phyloP scores from a whole-genome alignment of 2,888 invertebrate genomes.

The Lacanobia oleracea region DNA sequence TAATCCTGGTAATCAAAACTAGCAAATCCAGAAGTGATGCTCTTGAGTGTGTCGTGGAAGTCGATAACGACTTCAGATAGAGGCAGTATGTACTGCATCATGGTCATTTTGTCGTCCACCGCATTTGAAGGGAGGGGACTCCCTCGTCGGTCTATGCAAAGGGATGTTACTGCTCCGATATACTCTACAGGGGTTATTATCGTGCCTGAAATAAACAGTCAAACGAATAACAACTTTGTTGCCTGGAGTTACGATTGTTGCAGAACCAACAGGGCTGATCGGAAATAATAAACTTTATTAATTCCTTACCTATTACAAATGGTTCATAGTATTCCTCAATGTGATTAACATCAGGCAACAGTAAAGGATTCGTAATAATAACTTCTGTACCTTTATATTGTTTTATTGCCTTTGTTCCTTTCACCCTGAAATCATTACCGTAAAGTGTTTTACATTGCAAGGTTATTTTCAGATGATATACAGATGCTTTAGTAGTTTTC shows the following conservation, averaged over 20 bases:
- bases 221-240: slow-evolving; percentile 2
- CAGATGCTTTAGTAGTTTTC: too few species aligned
- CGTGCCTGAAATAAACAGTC: slow-evolving; percentile 90
- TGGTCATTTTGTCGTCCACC: slow-evolving; percentile 95
- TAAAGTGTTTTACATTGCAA: neutral
- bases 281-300: too few species aligned
- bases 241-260: neutral
- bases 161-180: slow-evolving; percentile 92
- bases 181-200: slow-evolving; percentile 96
- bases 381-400: slow-evolving; percentile 91
- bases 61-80: slow-evolving; percentile 98
- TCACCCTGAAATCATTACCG: slow-evolving; percentile 90
- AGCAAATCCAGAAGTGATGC: slow-evolving; percentile 97
- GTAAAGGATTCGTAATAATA: slow-evolving; percentile 94
- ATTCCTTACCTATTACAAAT: slow-evolving; percentile 92
- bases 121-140: slow-evolving; percentile 92
- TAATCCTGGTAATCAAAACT: slow-evolving; percentile 98
- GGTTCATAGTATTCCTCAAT: slow-evolving; percentile 96
- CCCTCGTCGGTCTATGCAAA: slow-evolving; percentile 94
- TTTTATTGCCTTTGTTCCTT: slow-evolving; percentile 93
- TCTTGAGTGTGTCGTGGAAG: slow-evolving; percentile 98
- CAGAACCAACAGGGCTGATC: neutral
- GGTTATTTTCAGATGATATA: neutral
- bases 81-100: slow-evolving; percentile 96
- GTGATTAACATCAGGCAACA: slow-evolving; percentile 92